phyloP scores from a whole-genome alignment of 2,888 invertebrate species.

The Ormyrus rosae region DNA sequence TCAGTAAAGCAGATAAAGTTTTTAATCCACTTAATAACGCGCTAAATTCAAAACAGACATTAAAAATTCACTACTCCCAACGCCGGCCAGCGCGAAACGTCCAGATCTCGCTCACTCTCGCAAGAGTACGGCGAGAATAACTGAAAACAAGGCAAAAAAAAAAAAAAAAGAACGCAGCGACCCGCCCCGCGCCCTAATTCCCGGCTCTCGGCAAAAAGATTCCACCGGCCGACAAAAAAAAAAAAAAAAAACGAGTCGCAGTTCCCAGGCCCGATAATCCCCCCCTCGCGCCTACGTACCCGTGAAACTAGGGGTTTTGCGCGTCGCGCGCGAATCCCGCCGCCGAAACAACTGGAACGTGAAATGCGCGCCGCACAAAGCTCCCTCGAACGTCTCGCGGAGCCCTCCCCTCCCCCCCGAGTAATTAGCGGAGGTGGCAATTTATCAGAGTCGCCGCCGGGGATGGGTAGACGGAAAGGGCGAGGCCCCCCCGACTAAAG shows the following conservation, averaged over 20 bases:
- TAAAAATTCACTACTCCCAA: too few relatives aligned
- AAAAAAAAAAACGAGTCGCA: neutral
- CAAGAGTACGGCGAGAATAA: too few relatives aligned
- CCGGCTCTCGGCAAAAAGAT: too few relatives aligned
- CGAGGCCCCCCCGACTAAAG: conserved; percentile 56
- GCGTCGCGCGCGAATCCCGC: neutral
- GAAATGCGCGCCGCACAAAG: conserved; percentile 60
- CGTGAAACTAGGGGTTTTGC: neutral
- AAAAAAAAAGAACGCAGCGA: too few relatives aligned
- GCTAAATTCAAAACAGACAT: too few relatives aligned
- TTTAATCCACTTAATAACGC: too few relatives aligned
- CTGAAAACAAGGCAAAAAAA: too few relatives aligned
- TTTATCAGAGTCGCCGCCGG: conserved; percentile 65
- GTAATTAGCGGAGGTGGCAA: conserved; percentile 71
- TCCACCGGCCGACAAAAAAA: neutral
- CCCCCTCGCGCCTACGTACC: neutral
- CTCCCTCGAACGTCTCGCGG: conserved; percentile 12
- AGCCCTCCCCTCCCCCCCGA: conserved; percentile 41
- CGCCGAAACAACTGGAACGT: conserved; percentile 61
- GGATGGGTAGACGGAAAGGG: conserved; percentile 15
- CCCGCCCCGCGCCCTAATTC: conserved; percentile 1
- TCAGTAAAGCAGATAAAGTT: too few relatives aligned
- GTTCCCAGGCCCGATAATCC: too few relatives aligned
- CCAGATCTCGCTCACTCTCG: too few relatives aligned
- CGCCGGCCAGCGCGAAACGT: too few relatives aligned